Evolutionary conservation across 1,140 invertebrate species (phyloP).

Genomic region (Polyergus mexicanus): DNA sequence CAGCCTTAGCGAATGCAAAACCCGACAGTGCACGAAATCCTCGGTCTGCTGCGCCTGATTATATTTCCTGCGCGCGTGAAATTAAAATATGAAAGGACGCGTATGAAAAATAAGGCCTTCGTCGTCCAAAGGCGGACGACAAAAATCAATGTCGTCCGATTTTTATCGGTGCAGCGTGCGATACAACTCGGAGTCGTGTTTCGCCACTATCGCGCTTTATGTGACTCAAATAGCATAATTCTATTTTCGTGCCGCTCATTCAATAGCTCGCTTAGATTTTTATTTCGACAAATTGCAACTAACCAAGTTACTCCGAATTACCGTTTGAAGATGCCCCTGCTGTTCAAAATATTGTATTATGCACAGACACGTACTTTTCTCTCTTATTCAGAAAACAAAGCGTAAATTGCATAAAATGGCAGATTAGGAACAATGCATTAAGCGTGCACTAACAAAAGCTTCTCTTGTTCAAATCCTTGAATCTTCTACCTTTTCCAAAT

Average conservation of each 20-base stretch:
- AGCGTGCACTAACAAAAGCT: conserved; percentile 15
- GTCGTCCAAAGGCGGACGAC: conserved; percentile 17
- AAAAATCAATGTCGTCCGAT: conserved; percentile 3
- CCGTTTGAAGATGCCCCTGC: neutral
- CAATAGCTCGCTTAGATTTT: neutral
- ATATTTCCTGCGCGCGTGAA: conserved; percentile 59
- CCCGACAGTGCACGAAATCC: conserved; percentile 65
- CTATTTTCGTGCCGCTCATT: neutral
- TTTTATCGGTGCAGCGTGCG: conserved; percentile 4
- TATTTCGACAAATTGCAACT: neutral
- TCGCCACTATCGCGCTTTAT: neutral
- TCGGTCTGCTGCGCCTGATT: conserved; percentile 68
- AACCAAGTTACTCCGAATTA: neutral
- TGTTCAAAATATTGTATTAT: neutral
- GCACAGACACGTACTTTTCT: neutral
- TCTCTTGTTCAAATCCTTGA: conserved; percentile 29
- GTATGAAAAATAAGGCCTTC: conserved; percentile 31
- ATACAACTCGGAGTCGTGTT: neutral
- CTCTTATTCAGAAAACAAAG: neutral
- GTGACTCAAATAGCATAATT: neutral
- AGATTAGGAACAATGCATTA: conserved; percentile 55
- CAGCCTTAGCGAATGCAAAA: conserved; percentile 44
- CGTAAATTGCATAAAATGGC: conserved; percentile 34
- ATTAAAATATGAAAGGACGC: conserved; percentile 64
- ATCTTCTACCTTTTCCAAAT: conserved; percentile 39